phyloP scores from a whole-genome alignment of 1,140 invertebrate genomes.

The Brachionus rubens region DNA sequence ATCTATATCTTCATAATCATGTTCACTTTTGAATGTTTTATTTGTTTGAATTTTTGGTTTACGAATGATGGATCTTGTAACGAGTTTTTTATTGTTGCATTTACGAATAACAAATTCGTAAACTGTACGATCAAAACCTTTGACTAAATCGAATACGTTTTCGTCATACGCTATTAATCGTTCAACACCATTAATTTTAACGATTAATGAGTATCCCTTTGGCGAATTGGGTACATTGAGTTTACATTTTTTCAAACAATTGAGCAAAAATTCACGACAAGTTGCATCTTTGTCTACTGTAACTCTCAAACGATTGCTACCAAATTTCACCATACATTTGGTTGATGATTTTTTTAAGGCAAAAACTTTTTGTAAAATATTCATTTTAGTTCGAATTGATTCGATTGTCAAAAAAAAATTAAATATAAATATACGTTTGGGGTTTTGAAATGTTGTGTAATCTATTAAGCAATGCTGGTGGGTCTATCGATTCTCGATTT shows the following conservation, averaged over 20 bases:
- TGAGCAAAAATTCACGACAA: neutral
- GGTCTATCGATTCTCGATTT: no score
- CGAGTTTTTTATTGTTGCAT: neutral
- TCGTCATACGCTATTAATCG: neutral
- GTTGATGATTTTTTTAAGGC: neutral
- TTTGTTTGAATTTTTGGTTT: neutral
- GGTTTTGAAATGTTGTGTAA: no score
- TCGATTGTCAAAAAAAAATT: no score
- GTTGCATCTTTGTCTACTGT: neutral
- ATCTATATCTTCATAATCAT: conserved; percentile 15
- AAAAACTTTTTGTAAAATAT: conserved; percentile 12
- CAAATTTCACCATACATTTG: neutral
- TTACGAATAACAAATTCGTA: neutral
- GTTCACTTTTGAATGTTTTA: neutral
- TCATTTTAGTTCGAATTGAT: no score
- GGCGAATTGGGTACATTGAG: neutral
- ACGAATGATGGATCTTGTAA: neutral
- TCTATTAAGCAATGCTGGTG: no score
- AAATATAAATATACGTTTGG: no score
- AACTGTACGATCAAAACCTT: neutral
- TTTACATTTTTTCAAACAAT: conserved; percentile 18
- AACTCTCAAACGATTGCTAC: neutral
- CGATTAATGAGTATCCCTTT: neutral
- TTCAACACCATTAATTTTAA: neutral
- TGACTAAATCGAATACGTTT: neutral